Conservation (phyloP, 2,888 invertebrate genomes). For the Cyclophora punctaria region DNA sequence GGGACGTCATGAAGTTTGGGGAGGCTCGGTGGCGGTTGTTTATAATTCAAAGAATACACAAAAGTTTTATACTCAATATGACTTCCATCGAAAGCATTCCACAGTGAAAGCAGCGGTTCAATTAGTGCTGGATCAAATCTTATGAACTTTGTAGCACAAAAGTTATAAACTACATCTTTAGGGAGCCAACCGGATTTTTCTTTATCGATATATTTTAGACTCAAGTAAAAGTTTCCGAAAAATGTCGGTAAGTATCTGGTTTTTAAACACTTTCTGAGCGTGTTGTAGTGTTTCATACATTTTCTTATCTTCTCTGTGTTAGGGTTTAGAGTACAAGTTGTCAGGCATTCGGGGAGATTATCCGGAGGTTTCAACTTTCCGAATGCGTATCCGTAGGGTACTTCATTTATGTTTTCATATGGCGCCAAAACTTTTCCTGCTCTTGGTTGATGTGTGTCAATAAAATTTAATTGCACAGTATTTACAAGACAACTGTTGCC, state of each 20-base stretch:
- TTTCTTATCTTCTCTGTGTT: constrained; percentile 51
- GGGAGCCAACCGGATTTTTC: constrained; percentile 61
- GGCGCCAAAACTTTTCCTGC: constrained; percentile 61
- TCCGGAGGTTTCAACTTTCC: constrained; percentile 58
- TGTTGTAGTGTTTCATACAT: constrained; percentile 63
- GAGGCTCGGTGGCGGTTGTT: constrained; percentile 49
- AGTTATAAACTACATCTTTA: constrained; percentile 52
- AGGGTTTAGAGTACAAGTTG: constrained; percentile 42
- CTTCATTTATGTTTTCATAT: constrained; percentile 58
- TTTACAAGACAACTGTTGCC: constrained; percentile 43
- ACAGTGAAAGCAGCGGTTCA: constrained; percentile 61
- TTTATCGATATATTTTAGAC: constrained; percentile 47
- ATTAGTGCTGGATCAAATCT: constrained; percentile 61
- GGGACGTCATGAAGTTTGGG: constrained; percentile 54
- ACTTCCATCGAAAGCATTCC: constrained; percentile 60
- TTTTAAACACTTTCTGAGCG: constrained; percentile 43
- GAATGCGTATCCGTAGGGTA: constrained; percentile 61
- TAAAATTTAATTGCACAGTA: constrained; percentile 54
- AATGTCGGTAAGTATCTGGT: constrained; percentile 44
- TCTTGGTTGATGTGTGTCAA: constrained; percentile 40
- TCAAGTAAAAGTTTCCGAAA: constrained; percentile 42
- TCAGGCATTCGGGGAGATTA: constrained; percentile 60
- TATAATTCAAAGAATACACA: constrained; percentile 61
- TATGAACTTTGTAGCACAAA: constrained; percentile 54
- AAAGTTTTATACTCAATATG: constrained; percentile 68